Evolutionary conservation across 2,888 invertebrate species (phyloP).

Genomic region (Drosophila limbata): DNA sequence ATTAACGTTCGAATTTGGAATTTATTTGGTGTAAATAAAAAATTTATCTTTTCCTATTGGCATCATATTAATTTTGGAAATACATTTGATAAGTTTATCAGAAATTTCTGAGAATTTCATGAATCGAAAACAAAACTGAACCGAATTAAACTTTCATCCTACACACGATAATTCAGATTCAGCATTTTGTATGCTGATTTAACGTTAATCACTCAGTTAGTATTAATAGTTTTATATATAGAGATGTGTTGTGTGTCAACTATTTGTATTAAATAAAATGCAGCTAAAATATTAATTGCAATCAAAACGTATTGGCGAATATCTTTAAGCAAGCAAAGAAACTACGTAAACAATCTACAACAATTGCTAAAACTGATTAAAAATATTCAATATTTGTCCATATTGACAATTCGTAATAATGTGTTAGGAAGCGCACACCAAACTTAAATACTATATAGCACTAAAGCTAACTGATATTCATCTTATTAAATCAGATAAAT

Average conservation of each 20-base stretch:
- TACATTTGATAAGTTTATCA: background rate
- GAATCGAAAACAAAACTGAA: background rate
- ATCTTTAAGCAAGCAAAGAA: constrained; percentile 39
- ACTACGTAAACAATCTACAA: constrained; percentile 33
- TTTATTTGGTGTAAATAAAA: background rate
- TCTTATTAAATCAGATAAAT: background rate
- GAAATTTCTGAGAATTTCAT: background rate
- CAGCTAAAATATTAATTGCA: constrained; percentile 26
- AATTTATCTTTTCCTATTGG: background rate
- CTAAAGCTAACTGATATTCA: background rate
- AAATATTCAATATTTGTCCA: background rate
- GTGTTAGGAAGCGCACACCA: constrained; percentile 1
- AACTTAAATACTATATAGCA: constrained; percentile 3
- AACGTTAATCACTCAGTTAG: background rate
- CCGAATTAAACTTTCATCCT: background rate
- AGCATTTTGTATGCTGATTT: background rate
- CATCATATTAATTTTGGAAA: background rate
- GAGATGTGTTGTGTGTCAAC: background rate
- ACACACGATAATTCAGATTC: background rate
- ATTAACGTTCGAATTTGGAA: background rate
- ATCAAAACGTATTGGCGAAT: constrained; percentile 25
- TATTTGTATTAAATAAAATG: constrained; percentile 12
- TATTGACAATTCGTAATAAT: background rate
- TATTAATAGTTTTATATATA: background rate
- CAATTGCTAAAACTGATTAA: constrained; percentile 19